phyloP scores from a whole-genome alignment of 1,140 invertebrate genomes.

The Eupeodes corollae region DNA sequence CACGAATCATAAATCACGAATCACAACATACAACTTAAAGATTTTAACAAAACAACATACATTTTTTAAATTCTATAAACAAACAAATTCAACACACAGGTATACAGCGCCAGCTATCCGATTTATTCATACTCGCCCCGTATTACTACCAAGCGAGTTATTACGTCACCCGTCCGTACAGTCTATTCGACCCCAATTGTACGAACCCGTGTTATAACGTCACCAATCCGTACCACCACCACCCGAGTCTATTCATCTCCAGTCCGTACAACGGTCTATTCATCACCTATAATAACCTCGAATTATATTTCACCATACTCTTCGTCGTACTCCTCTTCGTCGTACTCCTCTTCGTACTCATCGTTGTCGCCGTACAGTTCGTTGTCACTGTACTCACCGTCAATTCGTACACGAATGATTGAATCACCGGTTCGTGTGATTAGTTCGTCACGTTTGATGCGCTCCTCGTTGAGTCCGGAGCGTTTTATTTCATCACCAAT shows the following conservation, averaged over 20 bases:
- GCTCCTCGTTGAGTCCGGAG: conserved; percentile 40
- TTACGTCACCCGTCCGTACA: conserved; percentile 32
- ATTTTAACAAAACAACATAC: too few species aligned
- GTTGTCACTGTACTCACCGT: conserved; percentile 28
- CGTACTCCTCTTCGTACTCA: conserved; percentile 40
- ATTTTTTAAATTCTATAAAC: too few species aligned
- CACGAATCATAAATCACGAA: too few species aligned
- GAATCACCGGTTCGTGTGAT: background rate
- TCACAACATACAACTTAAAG: too few species aligned
- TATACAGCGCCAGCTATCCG: conserved; percentile 35
- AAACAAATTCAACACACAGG: conserved; percentile 8
- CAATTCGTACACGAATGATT: conserved; percentile 20
- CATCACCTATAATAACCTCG: conserved; percentile 4
- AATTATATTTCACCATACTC: conserved; percentile 15
- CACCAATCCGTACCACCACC: conserved; percentile 48
- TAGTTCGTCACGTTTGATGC: conserved; percentile 20
- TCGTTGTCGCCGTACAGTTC: conserved; percentile 29
- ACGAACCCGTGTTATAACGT: conserved; percentile 29
- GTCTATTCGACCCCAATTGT: conserved; percentile 33
- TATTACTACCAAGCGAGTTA: conserved; percentile 32
- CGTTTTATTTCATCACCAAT: conserved; percentile 43
- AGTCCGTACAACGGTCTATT: conserved; percentile 24
- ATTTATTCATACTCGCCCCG: conserved; percentile 41
- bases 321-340: conserved; percentile 39
- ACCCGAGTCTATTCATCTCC: conserved; percentile 44